Evolutionary conservation across 2,113 vertebrate genomes (phyloP).

Genomic region (Tachysurus vachellii): DNA sequence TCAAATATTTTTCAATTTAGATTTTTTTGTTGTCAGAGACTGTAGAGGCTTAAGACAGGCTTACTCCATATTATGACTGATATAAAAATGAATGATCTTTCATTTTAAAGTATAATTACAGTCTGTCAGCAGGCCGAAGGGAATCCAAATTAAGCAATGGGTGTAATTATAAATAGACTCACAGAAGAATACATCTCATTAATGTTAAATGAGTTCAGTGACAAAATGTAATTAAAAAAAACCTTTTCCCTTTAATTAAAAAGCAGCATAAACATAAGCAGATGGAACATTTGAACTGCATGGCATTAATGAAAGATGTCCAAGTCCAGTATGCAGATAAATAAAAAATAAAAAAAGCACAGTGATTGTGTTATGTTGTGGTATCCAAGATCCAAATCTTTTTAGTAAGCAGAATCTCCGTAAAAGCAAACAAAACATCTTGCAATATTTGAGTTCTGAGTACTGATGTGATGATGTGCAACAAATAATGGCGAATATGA

Average conservation of each 20-base stretch:
- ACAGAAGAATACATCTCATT: neutral
- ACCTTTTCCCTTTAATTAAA: neutral
- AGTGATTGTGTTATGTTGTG: slow-evolving; percentile 1
- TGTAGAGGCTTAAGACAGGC: neutral
- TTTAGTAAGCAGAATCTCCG: neutral
- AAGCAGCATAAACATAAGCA: neutral
- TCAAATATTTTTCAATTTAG: neutral
- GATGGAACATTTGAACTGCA: neutral
- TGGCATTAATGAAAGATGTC: neutral
- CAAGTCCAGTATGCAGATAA: neutral
- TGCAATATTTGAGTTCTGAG: neutral
- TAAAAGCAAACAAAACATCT: neutral
- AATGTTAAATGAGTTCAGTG: neutral
- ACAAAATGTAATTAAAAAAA: neutral
- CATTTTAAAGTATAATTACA: neutral
- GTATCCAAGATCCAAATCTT: neutral
- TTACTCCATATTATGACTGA: neutral
- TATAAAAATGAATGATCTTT: neutral
- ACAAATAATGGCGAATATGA: neutral
- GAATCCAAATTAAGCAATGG: neutral
- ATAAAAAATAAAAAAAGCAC: neutral
- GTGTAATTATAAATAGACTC: neutral
- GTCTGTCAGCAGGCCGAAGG: neutral
- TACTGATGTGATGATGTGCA: neutral
- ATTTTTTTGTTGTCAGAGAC: neutral